These are phyloP conservation scores for Neopelma chrysocephalum DNA, from an alignment of 2,797 vertebrate species.

Conservation along the genomic window DNA sequence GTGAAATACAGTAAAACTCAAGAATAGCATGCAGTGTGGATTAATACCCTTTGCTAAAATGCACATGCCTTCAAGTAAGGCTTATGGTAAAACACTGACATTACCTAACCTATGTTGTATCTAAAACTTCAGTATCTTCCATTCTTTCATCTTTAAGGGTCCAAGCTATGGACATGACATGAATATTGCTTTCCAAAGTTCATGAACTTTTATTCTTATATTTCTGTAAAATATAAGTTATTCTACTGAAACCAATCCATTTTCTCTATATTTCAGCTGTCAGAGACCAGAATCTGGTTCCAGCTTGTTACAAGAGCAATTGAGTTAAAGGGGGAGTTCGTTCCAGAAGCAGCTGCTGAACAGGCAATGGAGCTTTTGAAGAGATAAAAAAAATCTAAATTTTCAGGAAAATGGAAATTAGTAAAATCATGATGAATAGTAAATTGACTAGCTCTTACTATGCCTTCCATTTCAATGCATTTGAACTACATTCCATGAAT, in stretches of 20 bases:
- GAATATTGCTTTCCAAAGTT: neutral
- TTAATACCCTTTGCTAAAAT: neutral
- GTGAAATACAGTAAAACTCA: neutral
- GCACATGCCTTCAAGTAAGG: neutral
- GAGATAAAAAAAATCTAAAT: neutral
- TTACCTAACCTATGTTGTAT: neutral
- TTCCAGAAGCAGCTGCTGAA: constrained; percentile 2
- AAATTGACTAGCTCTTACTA: neutral
- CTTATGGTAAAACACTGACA: neutral
- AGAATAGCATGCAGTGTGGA: neutral
- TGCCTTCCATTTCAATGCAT: neutral
- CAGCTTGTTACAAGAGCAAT: neutral
- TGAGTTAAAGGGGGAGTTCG: neutral
- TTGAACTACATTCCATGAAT: neutral
- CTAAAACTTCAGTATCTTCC: neutral
- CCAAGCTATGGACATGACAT: neutral
- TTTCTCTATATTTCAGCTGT: neutral
- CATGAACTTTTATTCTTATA: neutral
- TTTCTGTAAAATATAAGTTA: neutral
- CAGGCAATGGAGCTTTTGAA: neutral
- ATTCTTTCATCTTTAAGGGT: neutral
- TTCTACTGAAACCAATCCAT: neutral
- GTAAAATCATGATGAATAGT: neutral
- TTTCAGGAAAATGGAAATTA: neutral
- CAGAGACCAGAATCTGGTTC: neutral